Base-by-base conservation (phyloP, 2,888 invertebrate species). In the Lithophane ornitopus region DNA sequence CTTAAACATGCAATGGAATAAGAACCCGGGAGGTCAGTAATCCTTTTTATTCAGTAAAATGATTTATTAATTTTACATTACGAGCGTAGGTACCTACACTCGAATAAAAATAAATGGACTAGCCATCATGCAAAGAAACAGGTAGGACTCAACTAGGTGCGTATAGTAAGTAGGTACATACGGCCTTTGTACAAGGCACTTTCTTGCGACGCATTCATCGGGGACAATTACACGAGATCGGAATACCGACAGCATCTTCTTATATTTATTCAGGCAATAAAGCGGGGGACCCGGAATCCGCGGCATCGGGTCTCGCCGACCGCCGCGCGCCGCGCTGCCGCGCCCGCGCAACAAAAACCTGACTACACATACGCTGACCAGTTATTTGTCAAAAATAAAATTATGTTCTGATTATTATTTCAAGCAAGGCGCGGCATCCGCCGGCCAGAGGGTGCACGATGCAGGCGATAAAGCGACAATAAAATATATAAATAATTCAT, bases 361-460 rank as follows among this genome's bases (percentile, higher is more conserved):
- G 91, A 84, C 88, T 85, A 85, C 90, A 87, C 89, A 91, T 91
- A 86, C 84, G 88, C 90, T 91, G 92, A 89, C 92, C 94, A 93
- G 95, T 94, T 95, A 96, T 96, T 96, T 96, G 96, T 96, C 96
- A 95, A 95, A 95, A 95, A 94, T 93, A 94, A 95, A 95, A 95
- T 96, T 92, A 95, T 94, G 93, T 94, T 91, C 92, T 92, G 95
- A 95, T 96, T 95, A 96, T 95, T 95, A 94, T 95, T 95, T 95
- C 93, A 94, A 92, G 90, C 89, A 88, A 89, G 88, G 85, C 86
- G 92, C 89, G 90, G 90, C 87, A 87, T 87, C 87, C 87, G 84
- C 85, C 71, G 73, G 78, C 74, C 73, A 78, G 82, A 84, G 85
- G 84, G 84, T 68, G 86, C 83, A 78, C 92, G 95, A 95, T 95